phyloP scores from a whole-genome alignment of 2,888 invertebrate genomes.

The Yponomeuta evonymella region DNA sequence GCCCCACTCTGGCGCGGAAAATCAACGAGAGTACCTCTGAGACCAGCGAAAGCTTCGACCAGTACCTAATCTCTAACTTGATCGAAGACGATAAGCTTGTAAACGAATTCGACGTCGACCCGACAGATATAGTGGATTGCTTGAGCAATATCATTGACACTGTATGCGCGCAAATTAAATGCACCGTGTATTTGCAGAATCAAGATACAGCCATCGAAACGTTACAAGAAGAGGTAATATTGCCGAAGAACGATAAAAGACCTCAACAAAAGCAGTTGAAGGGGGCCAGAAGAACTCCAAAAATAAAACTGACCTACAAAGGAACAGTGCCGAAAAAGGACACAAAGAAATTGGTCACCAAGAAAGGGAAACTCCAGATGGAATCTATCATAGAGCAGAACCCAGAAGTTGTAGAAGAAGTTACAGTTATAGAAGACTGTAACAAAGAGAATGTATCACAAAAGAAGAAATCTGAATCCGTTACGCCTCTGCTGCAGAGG shows the following conservation, averaged over 20 bases:
- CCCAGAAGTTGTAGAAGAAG: background rate
- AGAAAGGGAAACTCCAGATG: too few species aligned
- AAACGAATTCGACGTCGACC: conserved; percentile 22
- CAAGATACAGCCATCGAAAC: conserved; percentile 18
- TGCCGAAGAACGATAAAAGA: conserved; percentile 8
- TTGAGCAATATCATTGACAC: conserved; percentile 48
- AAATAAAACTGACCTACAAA: conserved; percentile 5
- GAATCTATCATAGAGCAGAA: background rate
- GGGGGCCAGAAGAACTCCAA: background rate
- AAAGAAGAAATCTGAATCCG: conserved; percentile 17
- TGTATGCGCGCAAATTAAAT: conserved; percentile 48
- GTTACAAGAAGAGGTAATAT: background rate
- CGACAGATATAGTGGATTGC: conserved; percentile 46
- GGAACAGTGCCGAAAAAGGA: background rate
- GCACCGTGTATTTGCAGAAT: conserved; percentile 33
- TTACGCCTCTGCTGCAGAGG: conserved; percentile 26
- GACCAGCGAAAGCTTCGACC: conserved; percentile 38
- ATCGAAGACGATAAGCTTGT: background rate
- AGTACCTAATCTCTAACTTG: conserved; percentile 21
- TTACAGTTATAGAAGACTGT: background rate
- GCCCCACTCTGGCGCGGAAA: conserved; percentile 49
- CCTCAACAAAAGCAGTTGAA: conserved; percentile 7
- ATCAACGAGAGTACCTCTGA: conserved; percentile 51
- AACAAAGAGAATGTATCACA: background rate
- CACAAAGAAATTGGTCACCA: background rate